Conservation (phyloP, 2,888 invertebrate genomes). For the Coleophora deauratella region DNA sequence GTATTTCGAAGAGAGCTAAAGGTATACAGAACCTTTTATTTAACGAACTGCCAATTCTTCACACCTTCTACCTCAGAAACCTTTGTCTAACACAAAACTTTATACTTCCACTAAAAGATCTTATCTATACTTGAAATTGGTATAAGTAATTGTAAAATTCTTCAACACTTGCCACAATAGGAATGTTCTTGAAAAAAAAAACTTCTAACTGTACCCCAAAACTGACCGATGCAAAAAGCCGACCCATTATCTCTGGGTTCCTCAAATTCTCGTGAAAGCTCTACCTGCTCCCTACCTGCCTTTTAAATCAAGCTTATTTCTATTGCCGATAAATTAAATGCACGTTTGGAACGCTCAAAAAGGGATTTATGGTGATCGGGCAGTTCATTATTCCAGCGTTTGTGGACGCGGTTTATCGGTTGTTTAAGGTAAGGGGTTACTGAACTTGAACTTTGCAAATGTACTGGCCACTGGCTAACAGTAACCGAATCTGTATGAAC, state of each 20-base stretch:
- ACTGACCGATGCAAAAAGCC: constrained; percentile 53
- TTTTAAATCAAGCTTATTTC: constrained; percentile 45
- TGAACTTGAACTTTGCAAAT: constrained; percentile 27
- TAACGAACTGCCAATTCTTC: no score
- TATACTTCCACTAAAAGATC: constrained; percentile 14
- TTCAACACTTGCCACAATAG: constrained; percentile 49
- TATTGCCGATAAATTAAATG: constrained; percentile 60
- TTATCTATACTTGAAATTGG: constrained; percentile 22
- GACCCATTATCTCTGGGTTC: constrained; percentile 29
- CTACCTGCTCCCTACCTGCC: constrained; percentile 61
- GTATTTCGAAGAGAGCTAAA: no score
- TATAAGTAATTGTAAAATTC: constrained; percentile 36
- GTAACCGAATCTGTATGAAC: constrained; percentile 20
- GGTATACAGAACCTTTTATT: no score
- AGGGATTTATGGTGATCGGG: constrained; percentile 43
- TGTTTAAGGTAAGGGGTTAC: constrained; percentile 19
- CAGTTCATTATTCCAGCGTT: constrained; percentile 56
- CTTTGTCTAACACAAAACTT: background rate
- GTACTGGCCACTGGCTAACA: constrained; percentile 13
- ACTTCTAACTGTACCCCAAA: constrained; percentile 56
- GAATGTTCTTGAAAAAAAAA: constrained; percentile 23
- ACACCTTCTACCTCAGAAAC: no score
- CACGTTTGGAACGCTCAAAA: constrained; percentile 32
- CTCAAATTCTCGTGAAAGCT: constrained; percentile 50
- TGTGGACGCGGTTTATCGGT: constrained; percentile 30